Conservation (phyloP, 2,797 vertebrate genomes). For the Benthosema pterotum region DNA sequence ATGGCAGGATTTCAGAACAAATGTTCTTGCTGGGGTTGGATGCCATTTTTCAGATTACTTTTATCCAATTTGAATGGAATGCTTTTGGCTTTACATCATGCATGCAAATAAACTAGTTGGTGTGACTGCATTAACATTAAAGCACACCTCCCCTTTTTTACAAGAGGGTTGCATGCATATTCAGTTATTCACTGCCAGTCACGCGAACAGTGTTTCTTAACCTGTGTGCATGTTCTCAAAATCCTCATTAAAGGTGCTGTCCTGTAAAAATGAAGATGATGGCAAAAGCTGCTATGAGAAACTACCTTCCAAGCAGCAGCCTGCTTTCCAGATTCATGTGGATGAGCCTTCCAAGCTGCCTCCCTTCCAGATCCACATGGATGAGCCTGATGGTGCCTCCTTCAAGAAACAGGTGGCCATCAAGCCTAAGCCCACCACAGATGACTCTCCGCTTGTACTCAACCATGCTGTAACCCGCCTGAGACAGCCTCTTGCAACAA, state of each 20-base stretch:
- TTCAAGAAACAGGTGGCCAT: slow-evolving; percentile 66
- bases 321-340: slow-evolving; percentile 78
- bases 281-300: slow-evolving; percentile 73
- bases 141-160: too few species aligned
- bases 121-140: too few species aligned
- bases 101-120: too few species aligned
- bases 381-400: slow-evolving; percentile 81
- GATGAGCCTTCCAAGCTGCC: slow-evolving; percentile 66
- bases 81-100: too few species aligned
- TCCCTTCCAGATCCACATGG: slow-evolving; percentile 85
- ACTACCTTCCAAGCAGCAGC: slow-evolving; percentile 53
- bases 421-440: slow-evolving; percentile 39
- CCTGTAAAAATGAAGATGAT: slow-evolving; percentile 78
- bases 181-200: too few species aligned
- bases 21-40: too few species aligned
- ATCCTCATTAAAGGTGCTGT: slow-evolving; percentile 45
- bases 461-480: slow-evolving; percentile 76
- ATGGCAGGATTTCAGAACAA: too few species aligned
- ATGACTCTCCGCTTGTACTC: slow-evolving; percentile 70
- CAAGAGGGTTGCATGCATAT: too few species aligned
- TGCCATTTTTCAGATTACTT: too few species aligned
- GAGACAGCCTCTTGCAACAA: slow-evolving; percentile 85
- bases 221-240: slow-evolving; percentile 32
- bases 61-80: too few species aligned
- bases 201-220: too few species aligned